Evolutionary conservation across 2,797 vertebrate genomes (phyloP).

Genomic region (Oceanodroma leucorhoa): DNA sequence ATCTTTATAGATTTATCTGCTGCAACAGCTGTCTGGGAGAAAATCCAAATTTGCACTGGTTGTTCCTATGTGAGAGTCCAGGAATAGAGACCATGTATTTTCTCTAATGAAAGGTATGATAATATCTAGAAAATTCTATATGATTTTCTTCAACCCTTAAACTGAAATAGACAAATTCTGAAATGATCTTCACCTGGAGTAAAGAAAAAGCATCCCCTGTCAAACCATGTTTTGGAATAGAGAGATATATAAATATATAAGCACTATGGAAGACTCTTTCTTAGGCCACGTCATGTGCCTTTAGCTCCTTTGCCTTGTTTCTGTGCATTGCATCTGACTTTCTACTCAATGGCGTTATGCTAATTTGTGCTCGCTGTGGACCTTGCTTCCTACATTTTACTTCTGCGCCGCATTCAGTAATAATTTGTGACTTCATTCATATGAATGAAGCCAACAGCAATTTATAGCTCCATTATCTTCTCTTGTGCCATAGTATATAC

Average conservation of each 20-base stretch:
- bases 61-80: background rate
- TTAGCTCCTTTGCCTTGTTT: background rate
- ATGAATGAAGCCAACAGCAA: background rate
- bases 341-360: background rate
- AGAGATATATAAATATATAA: background rate
- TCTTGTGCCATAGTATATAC: background rate
- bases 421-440: background rate
- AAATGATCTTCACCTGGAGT: background rate
- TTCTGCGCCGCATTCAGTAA: background rate
- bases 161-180: background rate
- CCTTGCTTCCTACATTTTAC: background rate
- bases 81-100: background rate
- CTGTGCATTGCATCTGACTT: background rate
- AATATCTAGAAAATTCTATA: background rate
- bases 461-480: background rate
- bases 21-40: background rate
- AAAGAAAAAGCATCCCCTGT: background rate
- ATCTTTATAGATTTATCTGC: background rate
- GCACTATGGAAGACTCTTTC: background rate
- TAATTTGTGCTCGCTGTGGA: background rate
- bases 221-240: background rate
- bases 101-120: background rate
- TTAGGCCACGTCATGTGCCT: background rate
- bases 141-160: background rate
- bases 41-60: background rate